Base-by-base conservation (phyloP, 2,113 vertebrate genomes). In the Pterocles orientalis region DNA sequence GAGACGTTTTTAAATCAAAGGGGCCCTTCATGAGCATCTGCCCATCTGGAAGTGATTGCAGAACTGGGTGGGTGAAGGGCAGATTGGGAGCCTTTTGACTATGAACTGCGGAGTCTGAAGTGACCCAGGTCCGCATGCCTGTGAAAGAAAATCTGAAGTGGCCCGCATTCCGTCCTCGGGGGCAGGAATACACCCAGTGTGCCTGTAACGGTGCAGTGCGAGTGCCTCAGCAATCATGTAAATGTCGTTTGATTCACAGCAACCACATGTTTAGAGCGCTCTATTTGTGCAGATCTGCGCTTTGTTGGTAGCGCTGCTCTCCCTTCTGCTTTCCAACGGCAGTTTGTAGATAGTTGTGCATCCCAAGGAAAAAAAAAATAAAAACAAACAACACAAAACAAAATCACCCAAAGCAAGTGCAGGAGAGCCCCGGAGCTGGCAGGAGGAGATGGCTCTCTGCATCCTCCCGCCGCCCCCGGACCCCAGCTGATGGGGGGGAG, bases 1-100 rank as follows among this genome's bases (percentile, higher is more conserved):
- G 92, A 71, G 93, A 94, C 91, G 86, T 88, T 87, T 91, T 7
- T 73, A 92, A 95, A 94, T 92, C 90, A 93, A 95, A 93, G 95
- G 82, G 90, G 80, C 83, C 92, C 92, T 97, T 89, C 90, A 78
- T 17, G 45, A 86, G 95, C 84, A 70, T 95, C 94, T 90, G 78
- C 82, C 82, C 95, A 66, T 96, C 94, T 96, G 95, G 93, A 91
- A 91, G 61, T 3, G 65, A 96, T 90, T 73, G 91, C 68, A 66
- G 83, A 9, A 0, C 9, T 0, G 69, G 53, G 70, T 9, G 92
- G 84, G 82, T 65, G 87, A 36, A 93, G 88, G 94, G 90, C 56
- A 36, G 23, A 15, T 0, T 0, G 48, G 85, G 79, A 65, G 56
- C 11, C 2, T 81, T 88, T 5, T 3, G 34, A 28, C 48, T 16